Base-by-base conservation (phyloP, 1,140 invertebrate genomes). In the Leptinotarsa lineolata region DNA sequence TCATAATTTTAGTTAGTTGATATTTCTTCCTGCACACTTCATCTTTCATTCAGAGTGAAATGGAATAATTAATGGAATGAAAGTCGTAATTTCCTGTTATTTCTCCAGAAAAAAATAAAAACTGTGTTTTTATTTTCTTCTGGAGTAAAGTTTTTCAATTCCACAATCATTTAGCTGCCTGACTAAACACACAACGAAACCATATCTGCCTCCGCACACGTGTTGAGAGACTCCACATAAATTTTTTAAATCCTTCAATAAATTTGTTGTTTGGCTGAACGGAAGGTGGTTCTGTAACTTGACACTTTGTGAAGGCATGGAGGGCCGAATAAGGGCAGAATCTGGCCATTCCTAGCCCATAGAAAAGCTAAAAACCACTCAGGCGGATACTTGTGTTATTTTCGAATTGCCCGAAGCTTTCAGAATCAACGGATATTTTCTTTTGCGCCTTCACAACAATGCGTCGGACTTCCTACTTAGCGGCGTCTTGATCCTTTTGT, bases 281-380 rank as follows among this genome's bases (percentile, higher is more conserved):
- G 64, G 64, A 66, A 66, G 64, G 64, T 39, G 72, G 72, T 73
- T 76, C 70, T 76, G 75, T 76, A 76, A 76, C 75, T 15, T 76
- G 75, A 76, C 75, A 76, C 75, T 76, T 71, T 76, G 45, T 73
- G 72, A 74, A 70, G 72, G 69, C 69, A 61, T 44, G 12, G 44
- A 45, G 69, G 48, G 30, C 16, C 39, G 54, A n/a, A 22, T 16
- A 44, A n/a, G 66, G 69, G 68, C 68, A 65, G 30, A 73, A 61
- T 70, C 60, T 77, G 74, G 76, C 74, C 74, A 76, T 77, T 76
- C 72, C 73, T 74, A 66, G 69, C 46, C 61, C 70, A 60, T 74
- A 69, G 24, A 65, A 76, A 76, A 74, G 72, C 74, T 73, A 68
- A 76, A 76, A 78, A 74, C 72, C 77, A 78, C 72, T 76, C 75